Evolutionary conservation across 2,888 invertebrate genomes (phyloP).

Genomic region (Cancer borealis): DNA sequence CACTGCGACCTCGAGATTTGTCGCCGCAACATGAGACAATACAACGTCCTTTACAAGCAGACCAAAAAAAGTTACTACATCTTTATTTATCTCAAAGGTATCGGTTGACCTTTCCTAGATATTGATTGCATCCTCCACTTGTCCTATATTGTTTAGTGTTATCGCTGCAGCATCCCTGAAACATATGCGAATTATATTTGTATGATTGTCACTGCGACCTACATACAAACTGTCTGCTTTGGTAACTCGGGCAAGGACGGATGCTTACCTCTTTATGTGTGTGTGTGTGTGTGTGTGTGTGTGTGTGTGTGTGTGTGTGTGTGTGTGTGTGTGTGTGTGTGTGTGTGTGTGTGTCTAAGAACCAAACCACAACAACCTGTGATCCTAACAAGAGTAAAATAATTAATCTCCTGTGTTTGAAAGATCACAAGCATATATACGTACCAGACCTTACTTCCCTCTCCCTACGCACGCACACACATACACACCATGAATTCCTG

Average conservation of each 20-base stretch:
- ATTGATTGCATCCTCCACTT: neutral
- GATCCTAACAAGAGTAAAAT: neutral
- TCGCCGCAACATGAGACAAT: neutral
- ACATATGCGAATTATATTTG: neutral
- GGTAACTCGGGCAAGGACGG: neutral
- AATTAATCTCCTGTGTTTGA: neutral
- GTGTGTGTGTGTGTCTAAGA: neutral
- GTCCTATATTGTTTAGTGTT: neutral
- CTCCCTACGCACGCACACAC: too few species aligned
- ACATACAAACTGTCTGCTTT: too few species aligned
- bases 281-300: too few species aligned
- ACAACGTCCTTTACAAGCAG: neutral
- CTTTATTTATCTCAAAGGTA: neutral
- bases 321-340: slow-evolving; percentile 11
- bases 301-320: slow-evolving; percentile 4
- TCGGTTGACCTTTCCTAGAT: neutral
- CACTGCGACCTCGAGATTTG: neutral
- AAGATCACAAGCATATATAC: neutral
- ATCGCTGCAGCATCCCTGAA: neutral
- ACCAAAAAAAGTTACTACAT: neutral
- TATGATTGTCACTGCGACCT: neutral
- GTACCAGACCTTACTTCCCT: too few species aligned
- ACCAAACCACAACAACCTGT: neutral
- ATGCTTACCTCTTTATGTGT: neutral
- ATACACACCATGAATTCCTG: too few species aligned